Conservation (phyloP, 2,888 invertebrate species). For the Nowickia ferox region DNA sequence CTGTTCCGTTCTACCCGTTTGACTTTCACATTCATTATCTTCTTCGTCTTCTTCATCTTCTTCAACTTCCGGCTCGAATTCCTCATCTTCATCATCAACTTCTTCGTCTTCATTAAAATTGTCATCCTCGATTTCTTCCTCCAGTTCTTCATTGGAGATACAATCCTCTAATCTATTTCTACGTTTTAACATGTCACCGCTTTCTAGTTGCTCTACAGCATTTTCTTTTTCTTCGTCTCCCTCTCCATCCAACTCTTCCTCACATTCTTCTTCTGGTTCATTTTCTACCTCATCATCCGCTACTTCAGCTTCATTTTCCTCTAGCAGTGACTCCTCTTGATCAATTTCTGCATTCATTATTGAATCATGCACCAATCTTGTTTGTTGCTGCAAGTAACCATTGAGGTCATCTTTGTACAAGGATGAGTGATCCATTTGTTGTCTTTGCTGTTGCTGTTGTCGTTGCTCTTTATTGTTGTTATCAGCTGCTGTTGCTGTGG, state of each 20-base stretch:
- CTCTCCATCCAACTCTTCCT: conserved; percentile 12
- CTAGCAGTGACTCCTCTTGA: conserved; percentile 41
- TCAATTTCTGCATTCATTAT: conserved; percentile 85
- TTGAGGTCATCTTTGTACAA: conserved; percentile 94
- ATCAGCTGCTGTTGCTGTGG: conserved; percentile 55
- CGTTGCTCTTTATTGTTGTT: conserved; percentile 49
- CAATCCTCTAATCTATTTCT: conserved; percentile 26
- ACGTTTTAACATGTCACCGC: conserved; percentile 30
- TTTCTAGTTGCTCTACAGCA: background rate
- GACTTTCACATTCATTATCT: conserved; percentile 30
- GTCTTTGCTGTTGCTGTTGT: conserved; percentile 49
- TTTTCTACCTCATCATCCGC: conserved; percentile 40
- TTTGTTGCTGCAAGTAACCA: conserved; percentile 95
- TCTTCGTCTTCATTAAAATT: conserved; percentile 47
- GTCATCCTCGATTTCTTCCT: conserved; percentile 40
- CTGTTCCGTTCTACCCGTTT: conserved; percentile 35
- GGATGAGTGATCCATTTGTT: conserved; percentile 61
- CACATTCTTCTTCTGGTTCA: conserved; percentile 16
- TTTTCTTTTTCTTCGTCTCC: conserved; percentile 13
- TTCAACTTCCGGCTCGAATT: conserved; percentile 10
- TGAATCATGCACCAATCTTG: conserved; percentile 92
- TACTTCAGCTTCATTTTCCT: conserved; percentile 55
- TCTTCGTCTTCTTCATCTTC: conserved; percentile 63
- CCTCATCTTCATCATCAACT: conserved; percentile 52
- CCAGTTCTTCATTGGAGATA: conserved; percentile 36